Evolutionary conservation across 2,888 invertebrate genomes (phyloP).

Genomic region (Cheilosia soror): DNA sequence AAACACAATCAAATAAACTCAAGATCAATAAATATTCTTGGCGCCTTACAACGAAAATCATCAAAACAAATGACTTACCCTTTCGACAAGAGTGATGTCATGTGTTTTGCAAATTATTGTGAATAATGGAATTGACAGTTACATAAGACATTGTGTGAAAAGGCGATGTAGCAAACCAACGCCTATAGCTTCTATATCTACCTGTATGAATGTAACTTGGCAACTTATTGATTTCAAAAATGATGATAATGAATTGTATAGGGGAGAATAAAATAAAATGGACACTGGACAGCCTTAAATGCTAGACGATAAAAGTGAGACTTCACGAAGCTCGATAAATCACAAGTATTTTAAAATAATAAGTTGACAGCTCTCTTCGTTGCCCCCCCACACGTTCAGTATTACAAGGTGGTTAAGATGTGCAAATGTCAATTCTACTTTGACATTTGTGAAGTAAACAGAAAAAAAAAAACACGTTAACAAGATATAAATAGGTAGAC

Average conservation of each 20-base stretch:
- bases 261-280: too few species aligned
- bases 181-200: not conserved
- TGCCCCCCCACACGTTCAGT: too few species aligned
- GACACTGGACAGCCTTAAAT: too few species aligned
- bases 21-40: constrained; percentile 19
- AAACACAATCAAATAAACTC: not conserved
- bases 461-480: too few species aligned
- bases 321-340: too few species aligned
- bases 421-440: too few species aligned
- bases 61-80: constrained; percentile 28
- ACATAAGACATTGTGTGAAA: not conserved
- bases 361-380: too few species aligned
- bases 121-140: not conserved
- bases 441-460: too few species aligned
- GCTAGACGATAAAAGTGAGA: too few species aligned
- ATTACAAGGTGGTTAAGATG: too few species aligned
- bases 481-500: too few species aligned
- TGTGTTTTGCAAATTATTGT: constrained; percentile 11
- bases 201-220: not conserved
- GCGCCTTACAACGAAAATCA: constrained; percentile 16
- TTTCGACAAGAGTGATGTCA: constrained; percentile 21
- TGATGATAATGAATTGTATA: not conserved
- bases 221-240: constrained; percentile 8
- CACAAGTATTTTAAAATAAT: too few species aligned
- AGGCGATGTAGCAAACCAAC: not conserved